phyloP scores from a whole-genome alignment of 2,113 vertebrate species.

The Perca schrenkii region DNA sequence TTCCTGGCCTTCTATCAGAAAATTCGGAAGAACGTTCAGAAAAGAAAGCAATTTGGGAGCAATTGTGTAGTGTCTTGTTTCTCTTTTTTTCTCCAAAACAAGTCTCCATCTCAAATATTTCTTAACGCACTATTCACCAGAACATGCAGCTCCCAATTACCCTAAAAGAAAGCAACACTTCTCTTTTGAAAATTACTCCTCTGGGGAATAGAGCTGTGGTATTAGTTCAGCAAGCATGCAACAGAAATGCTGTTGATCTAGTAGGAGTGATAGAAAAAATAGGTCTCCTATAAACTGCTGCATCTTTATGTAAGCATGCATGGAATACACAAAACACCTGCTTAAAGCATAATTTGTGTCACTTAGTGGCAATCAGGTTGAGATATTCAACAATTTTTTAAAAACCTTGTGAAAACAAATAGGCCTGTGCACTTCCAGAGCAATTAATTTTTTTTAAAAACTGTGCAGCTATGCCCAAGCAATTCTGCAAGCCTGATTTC shows the following conservation, averaged over 20 bases:
- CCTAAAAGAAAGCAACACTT: constrained; percentile 41
- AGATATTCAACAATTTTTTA: constrained; percentile 48
- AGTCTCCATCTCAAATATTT: constrained; percentile 37
- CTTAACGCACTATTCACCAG: constrained; percentile 33
- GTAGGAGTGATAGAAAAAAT: background rate
- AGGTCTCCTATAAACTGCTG: constrained; percentile 28
- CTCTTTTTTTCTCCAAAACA: constrained; percentile 14
- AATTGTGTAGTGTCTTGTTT: background rate
- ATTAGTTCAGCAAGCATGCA: constrained; percentile 21
- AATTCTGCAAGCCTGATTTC: constrained; percentile 47
- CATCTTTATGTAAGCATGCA: constrained; percentile 22
- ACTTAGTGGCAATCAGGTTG: constrained; percentile 56
- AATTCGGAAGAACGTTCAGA: background rate
- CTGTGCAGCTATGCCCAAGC: constrained; percentile 20
- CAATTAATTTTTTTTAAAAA: constrained; percentile 33
- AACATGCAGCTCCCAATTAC: constrained; percentile 53
- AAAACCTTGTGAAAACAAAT: constrained; percentile 28
- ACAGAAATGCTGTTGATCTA: constrained; percentile 21
- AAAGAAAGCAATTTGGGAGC: background rate
- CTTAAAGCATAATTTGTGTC: constrained; percentile 51
- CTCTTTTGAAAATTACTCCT: constrained; percentile 28
- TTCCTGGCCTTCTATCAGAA: background rate
- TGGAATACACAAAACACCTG: constrained; percentile 28
- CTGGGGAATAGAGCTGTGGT: constrained; percentile 24
- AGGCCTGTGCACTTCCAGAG: constrained; percentile 29